Percentiles rank a stretch among this genome's conserved stretches.
phyloP scores from a whole-genome alignment of 2,113 vertebrate genomes.

The Daubentonia madagascariensis region DNA sequence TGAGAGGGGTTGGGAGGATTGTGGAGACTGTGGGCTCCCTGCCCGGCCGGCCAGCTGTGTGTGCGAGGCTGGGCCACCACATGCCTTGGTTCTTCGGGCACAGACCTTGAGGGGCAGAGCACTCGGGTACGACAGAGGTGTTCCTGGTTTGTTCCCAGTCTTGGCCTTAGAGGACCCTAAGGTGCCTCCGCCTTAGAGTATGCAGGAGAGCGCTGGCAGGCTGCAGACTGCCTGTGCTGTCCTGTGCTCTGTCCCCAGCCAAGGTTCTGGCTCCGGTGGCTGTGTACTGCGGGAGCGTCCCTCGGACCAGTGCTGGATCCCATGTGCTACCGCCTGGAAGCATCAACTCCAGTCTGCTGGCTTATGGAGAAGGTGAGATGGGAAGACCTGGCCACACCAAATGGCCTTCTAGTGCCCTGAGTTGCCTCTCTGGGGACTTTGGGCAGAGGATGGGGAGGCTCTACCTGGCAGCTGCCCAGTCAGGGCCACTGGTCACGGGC shows the following conservation, averaged over 20 bases:
- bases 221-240: background rate
- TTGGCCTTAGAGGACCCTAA: background rate
- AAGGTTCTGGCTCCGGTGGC: slow-evolving; percentile 33
- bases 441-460: background rate
- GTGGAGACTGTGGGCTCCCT: accelerated
- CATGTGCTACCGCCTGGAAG: background rate
- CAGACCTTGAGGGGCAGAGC: background rate
- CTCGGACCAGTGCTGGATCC: slow-evolving; percentile 8
- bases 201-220: no score
- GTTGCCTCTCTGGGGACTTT: background rate
- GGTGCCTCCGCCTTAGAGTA: no score
- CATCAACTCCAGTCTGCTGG: background rate
- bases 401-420: background rate
- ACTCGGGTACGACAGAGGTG: accelerated
- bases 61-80: background rate
- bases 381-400: background rate
- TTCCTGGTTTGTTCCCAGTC: background rate
- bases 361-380: slow-evolving; percentile 57
- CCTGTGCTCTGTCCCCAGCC: slow-evolving; percentile 50
- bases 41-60: background rate
- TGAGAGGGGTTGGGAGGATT: background rate
- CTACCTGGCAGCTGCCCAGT: background rate
- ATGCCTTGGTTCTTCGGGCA: background rate
- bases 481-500: background rate
- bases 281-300: slow-evolving; percentile 58